A percentile compares a stretch with the other conserved stretches of the same genome.
Conservation (phyloP, 2,888 invertebrate species). For the Drosophila mimica region DNA sequence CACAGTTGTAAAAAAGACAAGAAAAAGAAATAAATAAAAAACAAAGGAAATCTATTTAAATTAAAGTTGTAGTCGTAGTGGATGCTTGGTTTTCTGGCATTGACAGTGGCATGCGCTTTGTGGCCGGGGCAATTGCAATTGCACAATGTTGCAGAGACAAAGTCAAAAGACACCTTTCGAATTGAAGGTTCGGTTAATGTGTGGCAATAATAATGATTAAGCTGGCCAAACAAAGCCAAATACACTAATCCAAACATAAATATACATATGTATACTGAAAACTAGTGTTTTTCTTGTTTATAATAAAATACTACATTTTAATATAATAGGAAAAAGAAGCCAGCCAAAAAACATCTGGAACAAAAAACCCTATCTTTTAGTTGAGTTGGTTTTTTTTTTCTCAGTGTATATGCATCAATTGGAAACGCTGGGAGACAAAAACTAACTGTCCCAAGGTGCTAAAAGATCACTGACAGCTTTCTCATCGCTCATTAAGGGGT, state of each 20-base stretch:
- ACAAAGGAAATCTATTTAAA: constrained; percentile 70
- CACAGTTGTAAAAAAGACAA: constrained; percentile 45
- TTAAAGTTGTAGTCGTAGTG: constrained; percentile 43
- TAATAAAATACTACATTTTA: not conserved
- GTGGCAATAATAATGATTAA: constrained; percentile 79
- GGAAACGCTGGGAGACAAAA: not conserved
- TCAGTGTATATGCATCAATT: not conserved
- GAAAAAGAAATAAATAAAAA: constrained; percentile 24
- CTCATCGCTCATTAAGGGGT: constrained; percentile 43
- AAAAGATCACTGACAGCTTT: constrained; percentile 27
- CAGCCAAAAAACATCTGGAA: not conserved
- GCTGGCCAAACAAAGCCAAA: constrained; percentile 58
- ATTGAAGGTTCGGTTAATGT: constrained; percentile 66
- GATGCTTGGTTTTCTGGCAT: constrained; percentile 35
- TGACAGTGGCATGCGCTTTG: constrained; percentile 20
- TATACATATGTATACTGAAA: not conserved
- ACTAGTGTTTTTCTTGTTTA: not conserved
- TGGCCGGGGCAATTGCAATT: constrained; percentile 50
- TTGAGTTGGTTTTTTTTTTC: not conserved
- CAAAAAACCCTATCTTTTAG: not conserved
- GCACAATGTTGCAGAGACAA: constrained; percentile 37
- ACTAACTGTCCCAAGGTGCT: constrained; percentile 12
- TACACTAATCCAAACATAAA: not conserved
- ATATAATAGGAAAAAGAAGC: not conserved
- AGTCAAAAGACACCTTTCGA: constrained; percentile 72